Percentiles rank a stretch among this genome's conserved stretches.
Evolutionary conservation across 2,797 vertebrate genomes (phyloP).

Genomic region (Rhabdophis nuchalis): DNA sequence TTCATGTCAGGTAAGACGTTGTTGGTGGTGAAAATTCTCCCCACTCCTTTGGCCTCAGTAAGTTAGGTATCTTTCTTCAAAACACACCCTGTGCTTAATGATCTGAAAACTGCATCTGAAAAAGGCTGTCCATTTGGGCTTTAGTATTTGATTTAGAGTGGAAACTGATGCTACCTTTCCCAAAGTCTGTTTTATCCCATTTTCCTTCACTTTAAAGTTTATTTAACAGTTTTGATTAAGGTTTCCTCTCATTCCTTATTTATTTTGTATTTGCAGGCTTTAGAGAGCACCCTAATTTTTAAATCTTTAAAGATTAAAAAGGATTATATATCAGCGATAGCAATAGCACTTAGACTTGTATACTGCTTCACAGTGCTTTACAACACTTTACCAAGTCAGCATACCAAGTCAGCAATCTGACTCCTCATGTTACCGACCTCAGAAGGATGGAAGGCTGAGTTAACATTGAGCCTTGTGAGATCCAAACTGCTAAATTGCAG

Average conservation of each 20-base stretch:
- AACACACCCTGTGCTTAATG: not conserved
- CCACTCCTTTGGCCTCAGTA: not conserved
- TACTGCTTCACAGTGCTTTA: too few species aligned
- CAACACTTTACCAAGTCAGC: too few species aligned
- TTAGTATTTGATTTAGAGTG: not conserved
- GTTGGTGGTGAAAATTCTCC: not conserved
- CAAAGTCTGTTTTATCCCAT: slow-evolving; percentile 10
- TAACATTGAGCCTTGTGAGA: too few species aligned
- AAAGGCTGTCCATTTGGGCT: not conserved
- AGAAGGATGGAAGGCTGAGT: too few species aligned
- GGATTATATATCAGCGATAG: not conserved
- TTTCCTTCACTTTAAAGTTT: not conserved
- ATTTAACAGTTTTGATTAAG: not conserved
- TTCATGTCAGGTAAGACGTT: not conserved
- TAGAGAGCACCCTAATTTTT: not conserved
- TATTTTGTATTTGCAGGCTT: not conserved
- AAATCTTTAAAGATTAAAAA: not conserved
- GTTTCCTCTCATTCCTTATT: not conserved
- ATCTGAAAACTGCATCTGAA: not conserved
- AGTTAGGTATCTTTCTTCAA: not conserved
- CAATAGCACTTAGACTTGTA: too few species aligned
- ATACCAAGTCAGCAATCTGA: too few species aligned
- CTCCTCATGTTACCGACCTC: too few species aligned
- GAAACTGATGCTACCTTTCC: not conserved
- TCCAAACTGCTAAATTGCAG: too few species aligned